A percentile compares a stretch with the other conserved stretches of the same genome.
These are phyloP conservation scores for Molorchus minor DNA, from an alignment of 2,888 invertebrate species.

Conservation along the genomic window DNA sequence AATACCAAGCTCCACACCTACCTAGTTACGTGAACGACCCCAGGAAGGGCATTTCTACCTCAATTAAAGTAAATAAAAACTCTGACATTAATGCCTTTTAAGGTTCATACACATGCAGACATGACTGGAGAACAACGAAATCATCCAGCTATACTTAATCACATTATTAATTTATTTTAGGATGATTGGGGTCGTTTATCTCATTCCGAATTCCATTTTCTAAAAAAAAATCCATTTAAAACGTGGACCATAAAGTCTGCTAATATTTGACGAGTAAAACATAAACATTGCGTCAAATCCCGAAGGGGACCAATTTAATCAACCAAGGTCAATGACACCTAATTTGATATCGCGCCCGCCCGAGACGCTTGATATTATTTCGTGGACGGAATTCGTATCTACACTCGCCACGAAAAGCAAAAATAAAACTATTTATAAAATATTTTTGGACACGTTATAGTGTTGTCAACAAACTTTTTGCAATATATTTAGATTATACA, in stretches of 20 bases:
- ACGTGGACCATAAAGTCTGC: background rate
- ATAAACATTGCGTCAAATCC: slow-evolving; percentile 31
- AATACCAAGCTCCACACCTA: too few relatives aligned
- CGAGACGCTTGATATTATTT: slow-evolving; percentile 34
- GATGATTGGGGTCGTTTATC: background rate
- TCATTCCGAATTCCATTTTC: background rate
- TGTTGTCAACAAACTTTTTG: too few relatives aligned
- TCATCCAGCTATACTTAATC: too few relatives aligned
- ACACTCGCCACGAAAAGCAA: slow-evolving; percentile 15
- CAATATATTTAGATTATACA: too few relatives aligned
- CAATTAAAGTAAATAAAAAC: too few relatives aligned
- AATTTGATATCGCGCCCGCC: slow-evolving; percentile 35
- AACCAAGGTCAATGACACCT: slow-evolving; percentile 47
- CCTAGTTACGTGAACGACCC: too few relatives aligned
- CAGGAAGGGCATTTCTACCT: too few relatives aligned
- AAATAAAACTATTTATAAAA: slow-evolving; percentile 4
- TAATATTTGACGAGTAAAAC: slow-evolving; percentile 26
- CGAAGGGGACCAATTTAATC: slow-evolving; percentile 33
- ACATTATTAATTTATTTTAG: too few relatives aligned
- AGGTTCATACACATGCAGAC: too few relatives aligned
- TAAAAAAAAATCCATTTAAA: slow-evolving; percentile 4
- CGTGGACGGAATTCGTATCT: slow-evolving; percentile 23
- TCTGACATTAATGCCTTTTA: too few relatives aligned
- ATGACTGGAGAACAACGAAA: too few relatives aligned
- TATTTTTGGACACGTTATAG: background rate